Conservation (phyloP, 2,797 vertebrate genomes). For the Mycteria americana region DNA sequence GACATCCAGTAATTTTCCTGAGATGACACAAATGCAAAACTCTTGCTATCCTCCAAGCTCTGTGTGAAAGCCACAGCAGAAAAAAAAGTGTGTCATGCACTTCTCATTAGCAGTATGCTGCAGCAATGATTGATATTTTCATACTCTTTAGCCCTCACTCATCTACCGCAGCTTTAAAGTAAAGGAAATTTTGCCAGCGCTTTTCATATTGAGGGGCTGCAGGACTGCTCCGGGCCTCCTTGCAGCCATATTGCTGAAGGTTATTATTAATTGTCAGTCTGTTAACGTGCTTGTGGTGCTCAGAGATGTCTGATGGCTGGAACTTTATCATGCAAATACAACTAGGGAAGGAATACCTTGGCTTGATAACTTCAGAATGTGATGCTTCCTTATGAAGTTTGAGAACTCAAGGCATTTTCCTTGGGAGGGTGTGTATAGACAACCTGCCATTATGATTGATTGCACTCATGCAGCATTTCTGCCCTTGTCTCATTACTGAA, state of each 20-base stretch:
- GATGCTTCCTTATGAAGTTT: not conserved
- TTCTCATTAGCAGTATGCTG: not conserved
- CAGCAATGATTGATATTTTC: not conserved
- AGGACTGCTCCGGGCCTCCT: not conserved
- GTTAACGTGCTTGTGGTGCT: not conserved
- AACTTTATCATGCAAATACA: not conserved
- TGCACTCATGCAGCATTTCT: not conserved
- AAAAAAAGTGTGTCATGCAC: not conserved
- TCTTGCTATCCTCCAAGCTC: not conserved
- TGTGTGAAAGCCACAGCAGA: not conserved
- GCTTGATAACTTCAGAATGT: not conserved
- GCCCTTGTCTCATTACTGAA: not conserved
- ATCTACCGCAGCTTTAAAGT: not conserved
- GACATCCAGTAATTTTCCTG: not conserved
- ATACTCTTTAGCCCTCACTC: not conserved
- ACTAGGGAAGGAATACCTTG: not conserved
- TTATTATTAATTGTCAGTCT: not conserved
- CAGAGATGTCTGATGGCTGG: not conserved
- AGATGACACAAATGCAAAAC: not conserved
- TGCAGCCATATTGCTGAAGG: not conserved
- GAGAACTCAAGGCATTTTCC: not conserved
- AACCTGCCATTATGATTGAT: not conserved
- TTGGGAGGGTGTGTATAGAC: not conserved
- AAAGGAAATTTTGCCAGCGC: not conserved
- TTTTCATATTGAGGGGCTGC: not conserved